Evolutionary conservation across 2,888 invertebrate species (phyloP), one percentile per base, ranked within the genome.

Genomic region (Sarcophaga subvicina): DNA sequence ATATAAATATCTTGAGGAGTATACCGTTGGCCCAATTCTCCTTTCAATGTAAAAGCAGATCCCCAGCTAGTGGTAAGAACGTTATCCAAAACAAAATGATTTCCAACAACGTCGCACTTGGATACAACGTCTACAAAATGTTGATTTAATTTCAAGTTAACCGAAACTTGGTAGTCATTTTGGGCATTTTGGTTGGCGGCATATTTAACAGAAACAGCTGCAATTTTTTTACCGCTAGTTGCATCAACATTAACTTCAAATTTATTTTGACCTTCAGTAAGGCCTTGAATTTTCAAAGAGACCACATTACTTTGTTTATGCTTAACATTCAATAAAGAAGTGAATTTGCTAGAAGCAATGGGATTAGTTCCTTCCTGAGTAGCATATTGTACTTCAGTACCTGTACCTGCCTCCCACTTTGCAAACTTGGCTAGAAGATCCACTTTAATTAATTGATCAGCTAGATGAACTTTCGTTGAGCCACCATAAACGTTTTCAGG

Each of bases 171-270:
- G 3, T 95, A 95, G 45, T 93, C 92, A 14, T 90, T 90, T 1
- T 90, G 88, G 1, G 92, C 90, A 59, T 93, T 94, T 37, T 92
- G 91, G 86, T 94, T 93, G 22, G 91, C 90, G 80, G 94, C 93
- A 2, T 93, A 92, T 17, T 94, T 94, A 1, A 95, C 85, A 72
- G 94, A 94, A 0, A 94, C 91, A 2, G 94, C 94, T 0, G 95
- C 93, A 70, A 95, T 95, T 86, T 95, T 95, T 85, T 95, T 95
- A 0, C 94, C 94, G 89, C 96, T 96, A 54, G 94, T 93, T 0
- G 95, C 93, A 86, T 95, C 95, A 0, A 95, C 75, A 1, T 95
- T 95, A 0, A 95, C 88, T 88, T 95, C 95, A 10, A 91, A 88
- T 47, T 91, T 91, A 20, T 91, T 88, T 60, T 82, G 22, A 0